Evolutionary conservation across 2,797 vertebrate genomes (phyloP).

Genomic region (Pristis pectinata): DNA sequence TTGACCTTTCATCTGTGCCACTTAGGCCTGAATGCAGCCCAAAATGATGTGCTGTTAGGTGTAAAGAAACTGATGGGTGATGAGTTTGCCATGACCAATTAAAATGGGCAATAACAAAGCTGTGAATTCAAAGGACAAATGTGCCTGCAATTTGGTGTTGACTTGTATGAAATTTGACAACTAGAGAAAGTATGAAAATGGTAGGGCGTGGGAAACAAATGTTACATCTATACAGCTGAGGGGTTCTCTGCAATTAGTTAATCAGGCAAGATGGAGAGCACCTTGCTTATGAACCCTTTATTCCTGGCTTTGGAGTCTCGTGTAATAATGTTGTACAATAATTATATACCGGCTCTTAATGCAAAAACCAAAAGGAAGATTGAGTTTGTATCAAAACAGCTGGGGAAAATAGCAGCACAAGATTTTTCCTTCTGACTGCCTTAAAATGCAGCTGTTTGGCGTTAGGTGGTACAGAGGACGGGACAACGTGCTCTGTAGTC

Average conservation of each 20-base stretch:
- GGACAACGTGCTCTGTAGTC: neutral
- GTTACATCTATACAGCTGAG: neutral
- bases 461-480: constrained; percentile 7
- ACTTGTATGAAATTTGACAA: neutral
- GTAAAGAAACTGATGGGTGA: neutral
- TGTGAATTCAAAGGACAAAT: neutral
- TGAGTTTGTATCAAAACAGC: no score
- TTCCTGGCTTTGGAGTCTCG: neutral
- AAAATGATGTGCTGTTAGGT: neutral
- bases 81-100: neutral
- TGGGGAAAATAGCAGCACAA: neutral
- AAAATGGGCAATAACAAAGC: neutral
- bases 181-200: neutral
- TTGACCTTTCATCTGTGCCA: neutral
- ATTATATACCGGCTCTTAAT: no score
- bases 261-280: neutral
- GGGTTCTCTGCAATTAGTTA: neutral
- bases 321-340: neutral
- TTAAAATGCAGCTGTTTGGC: constrained; percentile 28
- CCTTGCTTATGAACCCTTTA: neutral
- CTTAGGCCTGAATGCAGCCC: neutral
- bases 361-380: neutral
- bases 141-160: neutral
- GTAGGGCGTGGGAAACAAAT: neutral
- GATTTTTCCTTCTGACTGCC: neutral